Evolutionary conservation across 2,888 invertebrate species (phyloP), one percentile per base, ranked within the genome.

Genomic region (Torymus aiolomorphi): DNA sequence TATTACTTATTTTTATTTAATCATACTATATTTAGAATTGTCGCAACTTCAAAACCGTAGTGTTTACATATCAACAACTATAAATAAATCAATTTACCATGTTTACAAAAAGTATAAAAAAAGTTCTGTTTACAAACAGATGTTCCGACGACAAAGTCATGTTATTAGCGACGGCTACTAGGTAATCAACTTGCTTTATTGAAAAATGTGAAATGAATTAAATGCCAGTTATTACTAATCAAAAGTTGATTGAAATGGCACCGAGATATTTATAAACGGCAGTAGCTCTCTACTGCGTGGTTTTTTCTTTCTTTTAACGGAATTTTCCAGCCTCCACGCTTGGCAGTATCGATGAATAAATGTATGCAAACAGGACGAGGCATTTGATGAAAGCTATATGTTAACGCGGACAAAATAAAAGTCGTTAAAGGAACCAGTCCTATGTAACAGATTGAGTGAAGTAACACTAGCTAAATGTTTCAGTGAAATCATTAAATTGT

Each of bases 231-330:
- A 76, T 69, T 61, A 69, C 54, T 76, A 67, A 76, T 76, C 67
- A 69, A 76, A 59, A 69, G 54, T 24, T 69, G 76, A 76, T 76
- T 69, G 75, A 67, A 67, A 59, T 52, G 67, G 61, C 75, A 75
- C 57, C 59, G 61, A 67, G 16, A 24, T 67, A 66, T 66, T 75
- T 67, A 75, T 52, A 59, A 42, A 59, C 14, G 59, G 31, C 49
- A 13, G 8, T 14, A 52, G n/a, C 31, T 18, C 14, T 57, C 57
- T 42, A 52, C n/a, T 8, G 42, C 16, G 66, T 12, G 14, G 4
- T 14, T 70, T 56, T 65, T 63, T 73, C 5, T 63, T 49, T 16
- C 10, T 76, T 62, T 62, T 69, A 67, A 76, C 14, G 76, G 69
- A 62, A 69, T 76, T 61, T 76, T 76, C 59, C 75, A 57, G 13